phyloP scores from a whole-genome alignment of 1,140 invertebrate species.

The Hetaerina americana region DNA sequence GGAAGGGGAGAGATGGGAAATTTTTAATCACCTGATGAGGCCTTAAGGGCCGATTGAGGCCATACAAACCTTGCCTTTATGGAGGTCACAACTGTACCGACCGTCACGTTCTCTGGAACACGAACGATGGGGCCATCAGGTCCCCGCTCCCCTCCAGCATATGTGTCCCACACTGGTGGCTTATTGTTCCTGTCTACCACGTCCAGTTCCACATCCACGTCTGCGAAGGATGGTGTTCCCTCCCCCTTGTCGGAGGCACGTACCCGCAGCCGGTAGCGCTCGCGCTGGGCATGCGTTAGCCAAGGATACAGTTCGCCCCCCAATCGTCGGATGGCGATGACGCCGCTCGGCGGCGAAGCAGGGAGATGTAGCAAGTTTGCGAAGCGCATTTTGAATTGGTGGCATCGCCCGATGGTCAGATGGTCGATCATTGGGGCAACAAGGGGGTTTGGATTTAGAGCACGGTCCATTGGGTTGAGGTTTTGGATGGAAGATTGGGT shows the following conservation, averaged over 20 bases:
- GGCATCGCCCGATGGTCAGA: background rate
- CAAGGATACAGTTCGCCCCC: background rate
- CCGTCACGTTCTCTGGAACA: constrained; percentile 95
- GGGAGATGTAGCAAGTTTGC: background rate
- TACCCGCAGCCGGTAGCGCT: constrained; percentile 86
- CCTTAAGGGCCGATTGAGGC: background rate
- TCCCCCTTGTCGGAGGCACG: constrained; percentile 82
- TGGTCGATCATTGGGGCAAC: background rate
- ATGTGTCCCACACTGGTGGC: constrained; percentile 91
- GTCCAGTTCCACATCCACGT: constrained; percentile 92
- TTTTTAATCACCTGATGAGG: background rate
- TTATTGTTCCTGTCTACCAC: constrained; percentile 96
- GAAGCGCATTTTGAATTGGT: background rate
- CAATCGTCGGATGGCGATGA: background rate
- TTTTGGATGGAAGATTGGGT: background rate
- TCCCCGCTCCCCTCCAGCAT: constrained; percentile 28
- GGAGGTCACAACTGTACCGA: constrained; percentile 91
- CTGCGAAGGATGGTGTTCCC: constrained; percentile 66
- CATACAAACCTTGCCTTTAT: constrained; percentile 94
- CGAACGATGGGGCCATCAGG: constrained; percentile 62
- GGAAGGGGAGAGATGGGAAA: background rate
- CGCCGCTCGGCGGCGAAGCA: background rate
- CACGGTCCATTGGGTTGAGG: background rate
- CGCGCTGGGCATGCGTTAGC: constrained; percentile 45
- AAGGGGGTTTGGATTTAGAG: background rate